A percentile compares a stretch with the other conserved stretches of the same genome.
phyloP scores from a whole-genome alignment of 2,113 vertebrate species.

The Eptatretus burgeri region DNA sequence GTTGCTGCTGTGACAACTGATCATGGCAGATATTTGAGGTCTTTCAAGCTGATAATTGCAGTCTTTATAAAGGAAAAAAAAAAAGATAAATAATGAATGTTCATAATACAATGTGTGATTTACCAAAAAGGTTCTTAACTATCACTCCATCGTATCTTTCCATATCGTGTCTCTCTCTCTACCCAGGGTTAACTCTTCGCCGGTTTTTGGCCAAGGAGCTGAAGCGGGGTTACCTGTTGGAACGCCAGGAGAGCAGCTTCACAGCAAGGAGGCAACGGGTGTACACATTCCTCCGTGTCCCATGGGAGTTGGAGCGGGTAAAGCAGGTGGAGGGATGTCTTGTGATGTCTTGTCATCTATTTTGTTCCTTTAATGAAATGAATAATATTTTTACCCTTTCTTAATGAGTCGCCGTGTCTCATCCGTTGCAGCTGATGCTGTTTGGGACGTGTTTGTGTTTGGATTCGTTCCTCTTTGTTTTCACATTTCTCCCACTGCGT shows the following conservation, averaged over 20 bases:
- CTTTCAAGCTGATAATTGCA: too few species aligned
- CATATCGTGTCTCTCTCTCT: too few species aligned
- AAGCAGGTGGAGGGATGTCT: too few species aligned
- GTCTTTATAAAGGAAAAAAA: too few species aligned
- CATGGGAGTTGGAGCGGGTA: conserved; percentile 86
- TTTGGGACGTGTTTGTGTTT: conserved; percentile 84
- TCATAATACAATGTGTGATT: too few species aligned
- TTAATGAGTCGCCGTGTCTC: conserved; percentile 12
- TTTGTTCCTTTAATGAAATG: background rate
- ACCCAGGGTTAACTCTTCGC: too few species aligned
- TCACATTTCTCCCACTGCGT: conserved; percentile 69
- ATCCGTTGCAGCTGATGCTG: conserved; percentile 46
- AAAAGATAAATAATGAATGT: too few species aligned
- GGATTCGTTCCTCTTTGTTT: conserved; percentile 83
- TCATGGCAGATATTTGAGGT: too few species aligned
- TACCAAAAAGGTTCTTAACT: too few species aligned
- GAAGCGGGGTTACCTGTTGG: conserved; percentile 85
- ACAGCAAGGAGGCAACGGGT: conserved; percentile 64
- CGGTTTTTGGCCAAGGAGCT: conserved; percentile 64
- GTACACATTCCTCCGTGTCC: conserved; percentile 87
- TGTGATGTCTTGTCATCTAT: background rate
- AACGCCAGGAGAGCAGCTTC: conserved; percentile 91
- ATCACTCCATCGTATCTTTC: too few species aligned
- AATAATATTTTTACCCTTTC: background rate
- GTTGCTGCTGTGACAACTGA: too few species aligned